Percentiles rank a stretch among this genome's conserved stretches.
phyloP scores from a whole-genome alignment of 2,797 vertebrate genomes.

The Cyclura pinguis region DNA sequence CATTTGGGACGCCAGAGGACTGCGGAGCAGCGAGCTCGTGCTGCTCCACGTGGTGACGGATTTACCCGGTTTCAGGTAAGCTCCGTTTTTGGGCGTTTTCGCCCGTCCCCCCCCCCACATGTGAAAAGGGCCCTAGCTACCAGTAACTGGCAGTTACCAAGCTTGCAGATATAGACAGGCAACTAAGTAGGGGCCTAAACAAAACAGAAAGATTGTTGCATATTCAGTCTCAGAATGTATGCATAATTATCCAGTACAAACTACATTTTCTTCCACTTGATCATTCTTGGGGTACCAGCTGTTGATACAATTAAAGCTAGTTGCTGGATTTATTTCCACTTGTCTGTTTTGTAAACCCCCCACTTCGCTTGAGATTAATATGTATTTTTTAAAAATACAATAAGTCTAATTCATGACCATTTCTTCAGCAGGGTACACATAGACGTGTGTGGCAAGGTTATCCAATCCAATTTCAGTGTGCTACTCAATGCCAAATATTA shows the following conservation, averaged over 20 bases:
- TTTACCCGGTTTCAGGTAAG: too few species aligned
- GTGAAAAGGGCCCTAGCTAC: too few species aligned
- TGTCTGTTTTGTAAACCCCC: neutral
- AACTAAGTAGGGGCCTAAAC: neutral
- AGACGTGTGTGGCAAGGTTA: neutral
- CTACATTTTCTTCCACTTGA: neutral
- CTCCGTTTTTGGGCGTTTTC: too few species aligned
- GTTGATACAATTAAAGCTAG: neutral
- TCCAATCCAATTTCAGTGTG: neutral
- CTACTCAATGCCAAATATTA: neutral
- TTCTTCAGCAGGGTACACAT: neutral
- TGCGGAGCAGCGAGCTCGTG: too few species aligned
- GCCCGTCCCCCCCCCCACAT: too few species aligned
- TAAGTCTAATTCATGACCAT: neutral
- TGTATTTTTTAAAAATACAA: neutral
- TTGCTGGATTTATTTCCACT: neutral
- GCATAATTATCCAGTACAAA: neutral
- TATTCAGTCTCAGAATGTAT: neutral
- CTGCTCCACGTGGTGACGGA: too few species aligned
- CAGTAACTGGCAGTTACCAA: neutral
- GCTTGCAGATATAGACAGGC: neutral
- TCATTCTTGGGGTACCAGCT: neutral
- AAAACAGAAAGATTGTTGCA: neutral
- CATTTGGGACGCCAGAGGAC: too few species aligned
- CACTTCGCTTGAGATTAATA: neutral